Conservation (phyloP, 2,888 invertebrate species). For the Tortrix viridana region DNA sequence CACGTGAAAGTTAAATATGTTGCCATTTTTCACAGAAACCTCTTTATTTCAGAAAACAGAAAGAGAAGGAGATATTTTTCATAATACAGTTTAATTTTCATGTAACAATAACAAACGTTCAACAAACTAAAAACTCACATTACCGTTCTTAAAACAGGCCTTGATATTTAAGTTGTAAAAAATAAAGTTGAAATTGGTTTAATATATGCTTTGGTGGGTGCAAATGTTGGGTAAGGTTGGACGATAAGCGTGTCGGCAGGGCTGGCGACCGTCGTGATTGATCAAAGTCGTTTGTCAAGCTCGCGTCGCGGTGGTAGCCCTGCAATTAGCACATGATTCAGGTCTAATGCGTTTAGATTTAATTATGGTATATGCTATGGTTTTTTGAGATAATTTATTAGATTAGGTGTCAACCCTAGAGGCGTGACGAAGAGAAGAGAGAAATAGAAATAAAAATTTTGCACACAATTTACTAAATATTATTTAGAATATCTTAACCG, state of each 20-base stretch:
- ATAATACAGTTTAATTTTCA: neutral
- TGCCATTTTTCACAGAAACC: too few relatives aligned
- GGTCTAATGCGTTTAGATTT: slow-evolving; percentile 63
- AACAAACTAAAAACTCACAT: slow-evolving; percentile 6
- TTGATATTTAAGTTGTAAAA: neutral
- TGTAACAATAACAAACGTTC: slow-evolving; percentile 14
- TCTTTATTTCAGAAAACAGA: neutral
- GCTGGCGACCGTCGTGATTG: slow-evolving; percentile 41
- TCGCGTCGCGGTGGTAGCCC: slow-evolving; percentile 62
- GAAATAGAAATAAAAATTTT: too few relatives aligned
- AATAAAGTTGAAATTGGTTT: slow-evolving; percentile 2
- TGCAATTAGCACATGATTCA: slow-evolving; percentile 53
- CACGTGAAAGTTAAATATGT: too few relatives aligned
- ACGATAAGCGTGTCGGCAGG: slow-evolving; percentile 68
- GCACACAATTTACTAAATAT: too few relatives aligned
- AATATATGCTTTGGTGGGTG: slow-evolving; percentile 4
- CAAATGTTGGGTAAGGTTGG: slow-evolving; percentile 50
- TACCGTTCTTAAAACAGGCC: neutral
- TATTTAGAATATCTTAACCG: too few relatives aligned
- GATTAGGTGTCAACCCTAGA: too few relatives aligned
- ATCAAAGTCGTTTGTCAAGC: slow-evolving; percentile 45
- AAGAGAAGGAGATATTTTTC: neutral
- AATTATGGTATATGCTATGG: slow-evolving; percentile 23
- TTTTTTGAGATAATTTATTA: neutral
- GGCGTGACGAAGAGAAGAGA: too few relatives aligned